These are phyloP conservation scores for Pempheris klunzingeri DNA, from an alignment of 2,797 vertebrate genomes.

Conservation along the genomic window DNA sequence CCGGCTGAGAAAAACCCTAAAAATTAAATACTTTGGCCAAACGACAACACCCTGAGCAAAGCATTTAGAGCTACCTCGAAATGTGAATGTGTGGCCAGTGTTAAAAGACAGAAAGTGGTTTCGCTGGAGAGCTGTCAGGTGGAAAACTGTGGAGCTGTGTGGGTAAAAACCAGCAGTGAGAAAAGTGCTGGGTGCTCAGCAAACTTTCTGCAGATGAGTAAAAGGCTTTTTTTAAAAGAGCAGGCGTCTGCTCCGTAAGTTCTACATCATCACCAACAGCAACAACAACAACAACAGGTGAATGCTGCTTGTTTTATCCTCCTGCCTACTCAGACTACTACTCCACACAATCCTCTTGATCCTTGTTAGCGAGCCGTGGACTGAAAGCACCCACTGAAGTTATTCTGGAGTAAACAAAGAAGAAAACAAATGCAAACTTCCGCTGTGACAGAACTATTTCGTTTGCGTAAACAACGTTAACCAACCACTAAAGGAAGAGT, in stretches of 20 bases:
- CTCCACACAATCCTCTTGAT: slow-evolving; percentile 71
- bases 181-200: slow-evolving; percentile 60
- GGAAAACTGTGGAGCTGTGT: slow-evolving; percentile 29
- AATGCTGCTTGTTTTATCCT: slow-evolving; percentile 66
- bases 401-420: slow-evolving; percentile 75
- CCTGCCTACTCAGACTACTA: slow-evolving; percentile 53
- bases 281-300: slow-evolving; percentile 81
- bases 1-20: slow-evolving; percentile 21
- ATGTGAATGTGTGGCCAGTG: slow-evolving; percentile 28
- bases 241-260: slow-evolving; percentile 50
- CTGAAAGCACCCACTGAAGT: slow-evolving; percentile 68
- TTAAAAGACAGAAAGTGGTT: slow-evolving; percentile 13
- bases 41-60: slow-evolving; percentile 54
- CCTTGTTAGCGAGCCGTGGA: slow-evolving; percentile 64
- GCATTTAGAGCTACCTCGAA: slow-evolving; percentile 30
- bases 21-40: slow-evolving; percentile 41
- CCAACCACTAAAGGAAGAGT: slow-evolving; percentile 66
- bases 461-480: slow-evolving; percentile 78
- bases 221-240: slow-evolving; percentile 44
- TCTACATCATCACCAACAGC: slow-evolving; percentile 56
- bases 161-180: slow-evolving; percentile 40
- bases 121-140: slow-evolving; percentile 2
- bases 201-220: slow-evolving; percentile 67
- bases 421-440: slow-evolving; percentile 67
- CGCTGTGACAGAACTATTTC: slow-evolving; percentile 67